Conservation (phyloP, 2,113 vertebrate species). For the Noctilio leporinus region DNA sequence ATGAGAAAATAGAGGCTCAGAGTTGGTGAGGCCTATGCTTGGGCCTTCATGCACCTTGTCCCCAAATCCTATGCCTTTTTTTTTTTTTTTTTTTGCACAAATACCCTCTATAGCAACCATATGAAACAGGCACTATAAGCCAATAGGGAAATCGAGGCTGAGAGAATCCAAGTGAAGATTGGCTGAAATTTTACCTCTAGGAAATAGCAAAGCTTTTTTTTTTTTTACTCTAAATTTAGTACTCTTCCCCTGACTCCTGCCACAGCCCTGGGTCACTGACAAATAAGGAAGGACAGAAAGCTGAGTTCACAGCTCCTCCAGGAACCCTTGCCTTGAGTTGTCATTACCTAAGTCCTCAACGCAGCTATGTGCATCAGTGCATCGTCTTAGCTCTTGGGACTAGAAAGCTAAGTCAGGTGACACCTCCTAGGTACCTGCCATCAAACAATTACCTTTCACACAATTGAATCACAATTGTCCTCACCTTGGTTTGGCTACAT, state of each 20-base stretch:
- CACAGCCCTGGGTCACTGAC: neutral
- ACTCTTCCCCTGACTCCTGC: neutral
- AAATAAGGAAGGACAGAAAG: neutral
- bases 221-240: neutral
- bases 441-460: neutral
- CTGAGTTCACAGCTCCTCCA: neutral
- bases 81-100: neutral
- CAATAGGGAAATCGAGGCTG: neutral
- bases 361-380: neutral
- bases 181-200: neutral
- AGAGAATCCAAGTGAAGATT: neutral
- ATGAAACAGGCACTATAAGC: neutral
- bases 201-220: neutral
- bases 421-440: neutral
- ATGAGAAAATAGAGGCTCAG: neutral
- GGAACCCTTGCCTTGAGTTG: neutral
- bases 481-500: neutral
- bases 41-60: neutral
- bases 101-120: neutral
- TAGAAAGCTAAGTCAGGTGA: neutral
- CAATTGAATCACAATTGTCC: neutral
- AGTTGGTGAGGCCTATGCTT: neutral
- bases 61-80: neutral
- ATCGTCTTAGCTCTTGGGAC: neutral
- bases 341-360: neutral